Base-by-base conservation (phyloP, 2,113 vertebrate species). In the Cercocebus atys region DNA sequence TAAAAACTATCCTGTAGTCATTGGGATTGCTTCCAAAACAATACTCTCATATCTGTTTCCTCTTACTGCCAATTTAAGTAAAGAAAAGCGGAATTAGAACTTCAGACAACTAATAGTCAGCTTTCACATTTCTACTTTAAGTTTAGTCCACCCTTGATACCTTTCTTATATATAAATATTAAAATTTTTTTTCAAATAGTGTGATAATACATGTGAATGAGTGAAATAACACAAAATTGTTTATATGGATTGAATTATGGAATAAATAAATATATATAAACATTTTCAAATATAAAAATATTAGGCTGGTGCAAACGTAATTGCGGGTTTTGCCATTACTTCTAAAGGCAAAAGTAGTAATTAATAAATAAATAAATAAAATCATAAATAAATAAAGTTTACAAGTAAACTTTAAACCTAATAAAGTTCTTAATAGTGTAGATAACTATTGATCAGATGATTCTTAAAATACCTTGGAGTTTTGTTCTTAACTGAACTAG, bases 391-490 rank as follows among this genome's bases (percentile, higher is more conserved):
- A 61, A 64, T 64, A 14, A 64, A 64, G 27, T 32, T 64, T 64
- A 32, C 30, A 32, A 32, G 27, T 64, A 64, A 64, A 64, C 27
- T 32, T 64, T 30, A 64, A 64, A 30, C 13, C 61, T 64, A 64
- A 32, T 64, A 64, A 64, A 64, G 61, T 89, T 80, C 38, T 75
- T 16, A 90, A 14, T 70, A 64, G 10, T 47, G 14, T 75, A 80
- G 40, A 47, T 80, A 81, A 89, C 30, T 92, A 43, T 70, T 92
- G 75, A 96, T 90, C 59, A 83, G 64, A 86, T 79, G 7, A 73
- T 23, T 50, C 35, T 90, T 72, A 40, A 55, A 47, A 47, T 85
- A 87, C 35, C 38, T 97, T 91, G 83, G 30, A 86, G 47, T 92
- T 95, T 93, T 83, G 13, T 70, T 59, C 40, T 94, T 66, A 80